These are phyloP conservation scores for Branchellion lobata DNA, from an alignment of 2,888 invertebrate species.

Conservation along the genomic window DNA sequence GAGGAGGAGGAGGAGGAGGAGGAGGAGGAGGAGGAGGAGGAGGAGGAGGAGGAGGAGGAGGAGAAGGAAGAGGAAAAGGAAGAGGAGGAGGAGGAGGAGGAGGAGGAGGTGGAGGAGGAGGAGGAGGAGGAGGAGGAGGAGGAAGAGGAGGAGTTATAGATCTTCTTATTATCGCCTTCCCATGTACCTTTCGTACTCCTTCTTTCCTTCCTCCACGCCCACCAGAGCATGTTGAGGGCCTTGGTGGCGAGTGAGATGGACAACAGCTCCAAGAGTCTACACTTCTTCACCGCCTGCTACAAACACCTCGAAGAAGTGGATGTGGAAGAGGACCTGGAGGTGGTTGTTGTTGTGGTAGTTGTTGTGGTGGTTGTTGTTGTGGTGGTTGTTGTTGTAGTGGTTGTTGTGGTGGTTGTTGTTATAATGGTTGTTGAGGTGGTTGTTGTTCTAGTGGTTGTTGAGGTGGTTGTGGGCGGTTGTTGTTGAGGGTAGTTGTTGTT, in stretches of 20 bases:
- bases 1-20: slow-evolving; percentile 26
- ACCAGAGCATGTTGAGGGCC: slow-evolving; percentile 16
- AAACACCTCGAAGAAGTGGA: slow-evolving; percentile 33
- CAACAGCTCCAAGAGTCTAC: slow-evolving; percentile 15
- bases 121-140: slow-evolving; percentile 26
- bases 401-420: too few relatives aligned
- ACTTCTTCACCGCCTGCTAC: slow-evolving; percentile 35
- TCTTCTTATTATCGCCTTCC: too few relatives aligned
- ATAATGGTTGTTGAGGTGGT: too few relatives aligned
- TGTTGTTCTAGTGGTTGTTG: too few relatives aligned
- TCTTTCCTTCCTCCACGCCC: too few relatives aligned
- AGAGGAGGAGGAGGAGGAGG: slow-evolving; percentile 29
- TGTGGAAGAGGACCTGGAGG: slow-evolving; percentile 25
- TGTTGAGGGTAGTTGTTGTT: too few relatives aligned
- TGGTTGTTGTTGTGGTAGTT: background rate
- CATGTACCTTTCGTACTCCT: too few relatives aligned
- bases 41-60: slow-evolving; percentile 12
- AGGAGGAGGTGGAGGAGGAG: slow-evolving; percentile 25
- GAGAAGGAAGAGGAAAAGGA: slow-evolving; percentile 23
- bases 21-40: slow-evolving; percentile 29
- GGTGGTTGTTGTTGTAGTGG: too few relatives aligned
- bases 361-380: too few relatives aligned
- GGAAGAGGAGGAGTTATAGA: slow-evolving; percentile 12
- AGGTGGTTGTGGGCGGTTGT: too few relatives aligned
- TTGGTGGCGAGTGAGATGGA: slow-evolving; percentile 31